Evolutionary conservation across 92 coral and sea anemone species (phyloP).

Genomic region (Galaxea fascicularis): DNA sequence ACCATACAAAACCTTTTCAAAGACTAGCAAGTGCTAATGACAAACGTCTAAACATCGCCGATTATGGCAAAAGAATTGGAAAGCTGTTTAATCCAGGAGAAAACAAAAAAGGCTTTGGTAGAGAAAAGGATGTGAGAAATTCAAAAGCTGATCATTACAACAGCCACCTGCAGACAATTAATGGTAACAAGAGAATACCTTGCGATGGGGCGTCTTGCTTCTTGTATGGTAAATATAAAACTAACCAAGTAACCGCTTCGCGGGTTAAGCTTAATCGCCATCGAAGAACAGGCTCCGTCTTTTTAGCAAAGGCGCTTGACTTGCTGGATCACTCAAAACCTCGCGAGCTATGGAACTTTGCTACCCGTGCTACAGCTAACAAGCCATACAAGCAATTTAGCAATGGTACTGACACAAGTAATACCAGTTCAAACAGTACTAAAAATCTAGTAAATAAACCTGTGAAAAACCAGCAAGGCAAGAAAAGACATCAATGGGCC

Average conservation of each 20-base stretch:
- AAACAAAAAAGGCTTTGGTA: not conserved
- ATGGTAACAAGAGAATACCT: slow-evolving; percentile 18
- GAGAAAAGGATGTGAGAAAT: not conserved
- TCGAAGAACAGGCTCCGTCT: slow-evolving; percentile 34
- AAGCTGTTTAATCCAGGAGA: no score
- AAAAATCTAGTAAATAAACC: slow-evolving; percentile 1
- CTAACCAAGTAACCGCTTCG: not conserved
- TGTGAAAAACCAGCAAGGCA: slow-evolving; percentile 39
- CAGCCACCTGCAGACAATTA: slow-evolving; percentile 34
- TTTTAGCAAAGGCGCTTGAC: slow-evolving; percentile 60
- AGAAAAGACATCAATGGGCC: slow-evolving; percentile 58
- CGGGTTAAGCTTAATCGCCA: not conserved
- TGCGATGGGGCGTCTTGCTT: slow-evolving; percentile 31
- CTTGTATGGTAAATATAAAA: not conserved
- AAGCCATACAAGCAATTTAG: slow-evolving; percentile 36
- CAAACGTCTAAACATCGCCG: not conserved
- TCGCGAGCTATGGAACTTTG: slow-evolving; percentile 27
- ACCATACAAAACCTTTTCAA: not conserved
- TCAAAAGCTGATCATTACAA: slow-evolving; percentile 18
- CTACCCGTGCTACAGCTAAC: slow-evolving; percentile 26
- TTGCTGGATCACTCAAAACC: slow-evolving; percentile 42
- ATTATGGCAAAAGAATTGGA: not conserved
- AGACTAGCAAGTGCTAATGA: not conserved
- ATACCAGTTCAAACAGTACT: not conserved
- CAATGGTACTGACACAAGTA: slow-evolving; percentile 13